phyloP scores from a whole-genome alignment of 1,140 invertebrate genomes.

The Druon quercuslanigerum region DNA sequence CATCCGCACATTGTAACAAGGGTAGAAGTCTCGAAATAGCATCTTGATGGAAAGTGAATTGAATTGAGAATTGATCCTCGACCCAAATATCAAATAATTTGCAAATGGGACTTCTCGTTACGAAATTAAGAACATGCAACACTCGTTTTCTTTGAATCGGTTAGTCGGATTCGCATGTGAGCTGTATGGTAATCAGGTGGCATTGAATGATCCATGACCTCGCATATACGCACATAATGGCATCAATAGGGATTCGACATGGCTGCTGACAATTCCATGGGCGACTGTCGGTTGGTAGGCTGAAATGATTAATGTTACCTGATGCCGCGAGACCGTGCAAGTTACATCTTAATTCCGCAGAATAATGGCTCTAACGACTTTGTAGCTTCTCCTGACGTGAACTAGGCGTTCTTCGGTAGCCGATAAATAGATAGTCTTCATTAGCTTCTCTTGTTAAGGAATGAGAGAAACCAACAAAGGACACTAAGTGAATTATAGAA shows the following conservation, averaged over 20 bases:
- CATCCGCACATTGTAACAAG: no score
- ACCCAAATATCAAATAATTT: no score
- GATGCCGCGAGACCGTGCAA: slow-evolving; percentile 25
- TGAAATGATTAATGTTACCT: slow-evolving; percentile 26
- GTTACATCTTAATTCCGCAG: slow-evolving; percentile 20
- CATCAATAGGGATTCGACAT: slow-evolving; percentile 21
- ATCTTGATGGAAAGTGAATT: no score
- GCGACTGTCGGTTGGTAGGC: slow-evolving; percentile 15
- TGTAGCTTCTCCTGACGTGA: background rate
- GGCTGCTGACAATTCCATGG: slow-evolving; percentile 25
- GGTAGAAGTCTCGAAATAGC: no score
- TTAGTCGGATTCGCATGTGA: no score
- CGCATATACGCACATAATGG: slow-evolving; percentile 9
- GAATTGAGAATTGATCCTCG: no score
- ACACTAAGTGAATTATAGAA: slow-evolving; percentile 4
- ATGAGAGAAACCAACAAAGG: slow-evolving; percentile 1
- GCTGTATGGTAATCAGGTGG: slow-evolving; percentile 23
- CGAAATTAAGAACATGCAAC: no score
- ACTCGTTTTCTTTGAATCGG: no score
- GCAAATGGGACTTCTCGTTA: no score
- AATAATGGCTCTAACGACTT: slow-evolving; percentile 22
- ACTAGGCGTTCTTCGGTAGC: slow-evolving; percentile 23
- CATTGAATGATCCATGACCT: slow-evolving; percentile 5
- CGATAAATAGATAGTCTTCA: slow-evolving; percentile 28
- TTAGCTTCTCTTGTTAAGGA: slow-evolving; percentile 18